A percentile compares a stretch with the other conserved stretches of the same genome.
These are phyloP conservation scores for Eupeodes corollae DNA, from an alignment of 1,140 invertebrate species.

Conservation along the genomic window DNA sequence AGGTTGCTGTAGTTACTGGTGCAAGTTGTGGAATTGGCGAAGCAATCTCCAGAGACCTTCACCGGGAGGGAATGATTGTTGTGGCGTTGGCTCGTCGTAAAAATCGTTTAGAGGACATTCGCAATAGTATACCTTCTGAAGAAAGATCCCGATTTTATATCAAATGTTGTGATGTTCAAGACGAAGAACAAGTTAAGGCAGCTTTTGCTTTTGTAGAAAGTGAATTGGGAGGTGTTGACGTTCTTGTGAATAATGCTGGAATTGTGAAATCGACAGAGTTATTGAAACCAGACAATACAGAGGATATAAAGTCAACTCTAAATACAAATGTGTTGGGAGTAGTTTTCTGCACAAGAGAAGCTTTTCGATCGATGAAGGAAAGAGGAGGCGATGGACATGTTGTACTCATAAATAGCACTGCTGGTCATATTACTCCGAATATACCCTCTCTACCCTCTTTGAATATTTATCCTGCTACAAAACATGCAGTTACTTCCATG, in stretches of 20 bases:
- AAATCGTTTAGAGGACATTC: no score
- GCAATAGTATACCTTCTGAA: no score
- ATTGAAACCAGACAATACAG: conserved; percentile 19
- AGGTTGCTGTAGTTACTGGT: not conserved
- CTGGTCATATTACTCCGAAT: conserved; percentile 40
- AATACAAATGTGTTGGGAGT: conserved; percentile 46
- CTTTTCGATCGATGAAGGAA: conserved; percentile 47
- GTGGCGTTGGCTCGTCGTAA: no score
- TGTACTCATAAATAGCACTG: conserved; percentile 35
- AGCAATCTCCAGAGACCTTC: no score
- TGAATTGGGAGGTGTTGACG: conserved; percentile 48
- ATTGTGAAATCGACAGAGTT: conserved; percentile 13
- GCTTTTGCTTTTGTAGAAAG: conserved; percentile 49
- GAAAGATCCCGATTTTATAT: conserved; percentile 14
- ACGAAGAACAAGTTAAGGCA: conserved; percentile 48
- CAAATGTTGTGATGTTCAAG: conserved; percentile 47
- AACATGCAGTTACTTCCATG: conserved; percentile 45
- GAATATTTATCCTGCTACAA: conserved; percentile 46
- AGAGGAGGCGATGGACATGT: conserved; percentile 48
- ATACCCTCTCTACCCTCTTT: conserved; percentile 8
- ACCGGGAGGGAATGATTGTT: no score
- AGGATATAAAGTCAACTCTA: conserved; percentile 16
- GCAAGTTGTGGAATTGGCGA: not conserved
- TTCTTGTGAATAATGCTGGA: conserved; percentile 60
- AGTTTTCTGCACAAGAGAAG: conserved; percentile 43